phyloP scores from a whole-genome alignment of 1,140 invertebrate species.

The Drosophila busckii region DNA sequence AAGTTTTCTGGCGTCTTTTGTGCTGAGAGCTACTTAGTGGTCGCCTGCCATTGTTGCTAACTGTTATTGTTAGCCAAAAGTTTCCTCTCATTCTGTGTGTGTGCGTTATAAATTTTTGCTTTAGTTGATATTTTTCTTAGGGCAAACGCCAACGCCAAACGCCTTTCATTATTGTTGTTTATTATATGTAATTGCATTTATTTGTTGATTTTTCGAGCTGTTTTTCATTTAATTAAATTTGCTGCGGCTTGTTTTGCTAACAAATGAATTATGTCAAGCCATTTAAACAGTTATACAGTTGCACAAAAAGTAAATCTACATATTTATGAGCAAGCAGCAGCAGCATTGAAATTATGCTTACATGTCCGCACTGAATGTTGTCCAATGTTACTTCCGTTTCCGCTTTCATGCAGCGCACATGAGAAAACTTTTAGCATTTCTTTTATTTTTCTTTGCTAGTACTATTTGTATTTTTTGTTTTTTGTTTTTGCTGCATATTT shows the following conservation, averaged over 20 bases:
- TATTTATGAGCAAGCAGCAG: conserved; percentile 49
- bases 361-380: conserved; percentile 59
- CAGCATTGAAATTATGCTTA: conserved; percentile 38
- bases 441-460: conserved; percentile 26
- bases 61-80: too few species aligned
- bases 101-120: conserved; percentile 30
- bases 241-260: conserved; percentile 7
- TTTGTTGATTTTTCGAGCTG: conserved; percentile 26
- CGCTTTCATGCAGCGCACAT: conserved; percentile 45
- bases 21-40: conserved; percentile 35
- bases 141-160: too few species aligned
- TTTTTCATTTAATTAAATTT: conserved; percentile 36
- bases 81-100: conserved; percentile 12
- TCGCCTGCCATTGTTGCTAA: conserved; percentile 2
- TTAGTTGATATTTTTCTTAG: conserved; percentile 30
- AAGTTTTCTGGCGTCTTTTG: conserved; percentile 29
- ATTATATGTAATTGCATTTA: conserved; percentile 6
- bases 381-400: conserved; percentile 62
- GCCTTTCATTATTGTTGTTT: conserved; percentile 17
- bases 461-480: neutral
- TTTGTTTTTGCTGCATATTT: conserved; percentile 2
- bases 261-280: conserved; percentile 23
- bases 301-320: conserved; percentile 35
- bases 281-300: conserved; percentile 14
- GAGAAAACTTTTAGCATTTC: conserved; percentile 71